Evolutionary conservation across 2,113 vertebrate species (phyloP), one percentile per base, ranked within the genome.

Genomic region (Mus musculus): DNA sequence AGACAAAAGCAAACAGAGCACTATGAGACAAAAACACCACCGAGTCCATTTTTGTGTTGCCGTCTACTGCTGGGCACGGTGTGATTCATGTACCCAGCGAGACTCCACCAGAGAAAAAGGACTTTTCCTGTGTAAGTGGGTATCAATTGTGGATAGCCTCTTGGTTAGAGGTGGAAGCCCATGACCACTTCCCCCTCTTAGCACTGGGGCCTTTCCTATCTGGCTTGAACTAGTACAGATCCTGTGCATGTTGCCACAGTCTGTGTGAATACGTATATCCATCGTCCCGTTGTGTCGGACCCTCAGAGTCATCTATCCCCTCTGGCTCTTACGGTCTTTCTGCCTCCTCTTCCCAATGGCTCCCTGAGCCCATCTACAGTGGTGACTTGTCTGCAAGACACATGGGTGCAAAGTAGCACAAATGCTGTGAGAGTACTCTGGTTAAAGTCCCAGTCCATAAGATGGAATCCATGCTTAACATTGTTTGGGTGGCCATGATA

Each of bases 181-280:
- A 12, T 46, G 36, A 2, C 59, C 26, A 4, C 39, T 39, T 65
- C 14, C 7, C 28, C 16, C 4, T 65, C 59, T 65, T 16, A 46
- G 81, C 24, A 1, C 39, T 85, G 81, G 59, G 7, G 30, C 59
- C 4, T 7, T 0, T n/a, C 4, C 14, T 0, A 0, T 46, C 39
- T 85, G 39, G 56, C 81, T 46, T 46, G 81, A 63, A 42, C 14
- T n/a, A 19, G 54, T 39, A 24, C 0, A 8, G 80, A 56, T 11
- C n/a, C 54, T 39, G 24, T 42, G n/a, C 81, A 2, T 11, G 81
- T 19, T 65, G 59, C 59, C 16, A 9, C 7, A 6, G n/a, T 19
- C 81, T 24, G 14, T 85, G n/a, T 85, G 59, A 85, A 20, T 17
- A 65, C 14, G 17, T 1, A 63, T 17, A 1, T 9, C 1, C 56